Base-by-base conservation (phyloP, 2,888 invertebrate genomes). In the Asteroscopus sphinx region DNA sequence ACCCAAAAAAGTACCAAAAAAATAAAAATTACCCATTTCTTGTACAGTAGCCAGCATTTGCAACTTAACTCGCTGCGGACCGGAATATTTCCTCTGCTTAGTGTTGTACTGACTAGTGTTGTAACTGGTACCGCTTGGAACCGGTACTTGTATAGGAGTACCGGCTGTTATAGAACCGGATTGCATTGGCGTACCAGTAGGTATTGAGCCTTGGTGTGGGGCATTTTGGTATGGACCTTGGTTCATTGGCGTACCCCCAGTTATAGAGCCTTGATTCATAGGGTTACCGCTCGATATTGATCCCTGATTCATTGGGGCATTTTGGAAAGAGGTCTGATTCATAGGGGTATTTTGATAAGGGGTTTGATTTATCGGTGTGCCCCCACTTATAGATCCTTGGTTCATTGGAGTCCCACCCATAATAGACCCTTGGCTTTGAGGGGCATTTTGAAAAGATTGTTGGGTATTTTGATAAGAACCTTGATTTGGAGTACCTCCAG, bases 1-100 rank as follows among this genome's bases (percentile, higher is more conserved):
- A 80, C 78, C 77, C 63, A 66, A 61, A 73, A 68, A 81, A 21
- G 56, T 26, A 40, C n/a, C 21, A 5, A 13, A 13, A 72, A 49
- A 77, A 78, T 66, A 57, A 57, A 79, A 95, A 92, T 96, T 96
- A 97, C 97, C 97, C 93, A 96, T 94, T 94, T 97, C 97, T 87
- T 97, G 97, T 30, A 97, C 97, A 49, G 97, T 97, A 40, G 97
- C 93, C 73, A 94, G 75, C 74, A 89, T 91, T 79, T 92, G 94
- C 35, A 91, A 79, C 63, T 94, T 94, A 49, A 91, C 86, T 3
- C 94, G 88, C 78, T 88, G 95, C 48, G 93, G 95, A 71, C 91
- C 96, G n/a, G 95, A 95, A 71, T 95, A 95, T 77, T 95, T 96
- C 68, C 95, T 90, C 56, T 92, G 93, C 12, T 90, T 81, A 15